Evolutionary conservation across 2,113 vertebrate species (phyloP).

Genomic region (Numida meleagris): DNA sequence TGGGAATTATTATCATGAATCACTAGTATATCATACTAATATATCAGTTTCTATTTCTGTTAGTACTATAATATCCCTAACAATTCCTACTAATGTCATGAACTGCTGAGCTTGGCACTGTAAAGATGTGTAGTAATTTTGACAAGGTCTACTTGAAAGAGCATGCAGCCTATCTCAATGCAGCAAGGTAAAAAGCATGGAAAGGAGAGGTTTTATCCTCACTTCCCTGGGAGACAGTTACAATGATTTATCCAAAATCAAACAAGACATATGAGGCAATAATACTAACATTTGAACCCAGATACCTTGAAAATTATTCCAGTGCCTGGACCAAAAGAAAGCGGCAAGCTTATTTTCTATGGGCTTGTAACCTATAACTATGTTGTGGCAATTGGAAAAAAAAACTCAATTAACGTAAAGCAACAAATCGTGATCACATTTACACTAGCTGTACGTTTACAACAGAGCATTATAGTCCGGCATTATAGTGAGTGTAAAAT

Average conservation of each 20-base stretch:
- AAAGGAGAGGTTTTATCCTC: neutral
- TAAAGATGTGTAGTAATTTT: neutral
- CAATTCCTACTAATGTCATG: neutral
- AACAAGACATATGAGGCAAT: neutral
- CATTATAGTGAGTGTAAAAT: neutral
- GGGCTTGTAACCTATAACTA: neutral
- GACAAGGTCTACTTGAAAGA: neutral
- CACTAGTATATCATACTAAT: neutral
- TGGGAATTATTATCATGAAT: neutral
- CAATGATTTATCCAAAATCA: neutral
- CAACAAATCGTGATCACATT: rapidly evolving
- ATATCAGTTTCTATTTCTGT: neutral
- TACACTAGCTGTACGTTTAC: neutral
- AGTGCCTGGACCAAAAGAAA: neutral
- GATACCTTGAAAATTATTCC: neutral
- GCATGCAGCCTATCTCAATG: neutral
- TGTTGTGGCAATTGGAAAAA: neutral
- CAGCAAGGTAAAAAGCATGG: neutral
- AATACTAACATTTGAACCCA: neutral
- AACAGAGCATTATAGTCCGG: neutral
- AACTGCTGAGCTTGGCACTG: neutral
- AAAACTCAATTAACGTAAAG: neutral
- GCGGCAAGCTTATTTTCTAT: neutral
- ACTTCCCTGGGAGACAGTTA: neutral
- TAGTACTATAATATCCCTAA: neutral